A percentile compares a stretch with the other conserved stretches of the same genome.
Evolutionary conservation across 53 echinoderm and acorn worm species (phyloP).

Genomic region (Antedon mediterranea): DNA sequence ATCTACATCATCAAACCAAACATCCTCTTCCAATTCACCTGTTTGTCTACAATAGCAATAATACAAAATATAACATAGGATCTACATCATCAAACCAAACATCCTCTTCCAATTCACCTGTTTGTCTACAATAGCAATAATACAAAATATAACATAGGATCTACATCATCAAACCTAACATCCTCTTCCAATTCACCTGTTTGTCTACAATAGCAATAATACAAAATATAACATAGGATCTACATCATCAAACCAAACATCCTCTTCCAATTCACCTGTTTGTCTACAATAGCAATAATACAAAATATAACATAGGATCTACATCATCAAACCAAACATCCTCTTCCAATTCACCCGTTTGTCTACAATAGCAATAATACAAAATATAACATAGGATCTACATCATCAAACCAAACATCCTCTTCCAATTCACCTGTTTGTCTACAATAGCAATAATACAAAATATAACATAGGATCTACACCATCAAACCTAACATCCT

Average conservation of each 20-base stretch:
- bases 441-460: too few relatives aligned
- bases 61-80: constrained; percentile 51
- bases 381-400: constrained; percentile 66
- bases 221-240: constrained; percentile 66
- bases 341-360: neutral
- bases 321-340: constrained; percentile 92
- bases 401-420: constrained; percentile 86
- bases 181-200: constrained; percentile 4
- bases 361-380: too few relatives aligned
- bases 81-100: constrained; percentile 95
- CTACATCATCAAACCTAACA: constrained; percentile 91
- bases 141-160: constrained; percentile 59
- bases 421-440: neutral
- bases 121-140: too few relatives aligned
- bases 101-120: constrained; percentile 5
- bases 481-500: constrained; percentile 81
- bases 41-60: too few relatives aligned
- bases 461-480: constrained; percentile 69
- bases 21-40: constrained; percentile 7
- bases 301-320: constrained; percentile 60
- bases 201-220: too few relatives aligned
- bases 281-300: too few relatives aligned
- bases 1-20: constrained; percentile 95
- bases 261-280: neutral
- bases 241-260: constrained; percentile 90